Conservation (phyloP, 1,140 invertebrate species). For the Chrysomallon squamiferum region DNA sequence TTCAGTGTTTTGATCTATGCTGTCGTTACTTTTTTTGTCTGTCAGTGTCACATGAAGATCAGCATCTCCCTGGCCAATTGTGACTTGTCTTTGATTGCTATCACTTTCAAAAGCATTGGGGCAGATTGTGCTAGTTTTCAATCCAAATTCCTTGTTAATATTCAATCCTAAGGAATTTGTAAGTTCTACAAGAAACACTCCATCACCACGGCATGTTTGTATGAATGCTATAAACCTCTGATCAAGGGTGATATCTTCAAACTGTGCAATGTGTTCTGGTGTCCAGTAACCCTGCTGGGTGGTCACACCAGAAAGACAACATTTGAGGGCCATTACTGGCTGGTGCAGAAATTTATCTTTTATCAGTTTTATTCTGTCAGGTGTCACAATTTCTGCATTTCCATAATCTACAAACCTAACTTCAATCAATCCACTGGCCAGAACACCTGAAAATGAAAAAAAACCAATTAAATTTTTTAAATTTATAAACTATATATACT, state of each 20-base stretch:
- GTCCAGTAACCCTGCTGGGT: conserved; percentile 46
- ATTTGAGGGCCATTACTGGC: conserved; percentile 67
- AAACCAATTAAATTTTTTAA: too few species aligned
- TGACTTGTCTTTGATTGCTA: neutral
- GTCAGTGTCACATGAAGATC: neutral
- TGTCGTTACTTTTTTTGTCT: too few species aligned
- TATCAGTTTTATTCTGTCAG: neutral
- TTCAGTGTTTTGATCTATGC: too few species aligned
- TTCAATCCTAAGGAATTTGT: neutral
- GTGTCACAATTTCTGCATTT: neutral
- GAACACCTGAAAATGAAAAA: neutral
- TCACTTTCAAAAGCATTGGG: neutral
- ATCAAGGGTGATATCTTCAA: conserved; percentile 53
- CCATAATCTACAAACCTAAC: neutral
- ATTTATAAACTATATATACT: too few species aligned
- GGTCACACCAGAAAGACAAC: conserved; percentile 63
- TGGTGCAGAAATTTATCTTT: neutral
- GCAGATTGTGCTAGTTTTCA: neutral
- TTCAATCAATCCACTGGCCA: conserved; percentile 1
- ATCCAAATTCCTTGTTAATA: neutral
- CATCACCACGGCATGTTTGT: conserved; percentile 14
- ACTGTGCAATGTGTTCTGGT: conserved; percentile 52
- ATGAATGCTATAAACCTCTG: conserved; percentile 42
- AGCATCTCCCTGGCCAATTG: neutral
- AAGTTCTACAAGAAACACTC: conserved; percentile 6